These are phyloP conservation scores for Drosophila merina DNA, from an alignment of 2,888 invertebrate species.

Conservation along the genomic window DNA sequence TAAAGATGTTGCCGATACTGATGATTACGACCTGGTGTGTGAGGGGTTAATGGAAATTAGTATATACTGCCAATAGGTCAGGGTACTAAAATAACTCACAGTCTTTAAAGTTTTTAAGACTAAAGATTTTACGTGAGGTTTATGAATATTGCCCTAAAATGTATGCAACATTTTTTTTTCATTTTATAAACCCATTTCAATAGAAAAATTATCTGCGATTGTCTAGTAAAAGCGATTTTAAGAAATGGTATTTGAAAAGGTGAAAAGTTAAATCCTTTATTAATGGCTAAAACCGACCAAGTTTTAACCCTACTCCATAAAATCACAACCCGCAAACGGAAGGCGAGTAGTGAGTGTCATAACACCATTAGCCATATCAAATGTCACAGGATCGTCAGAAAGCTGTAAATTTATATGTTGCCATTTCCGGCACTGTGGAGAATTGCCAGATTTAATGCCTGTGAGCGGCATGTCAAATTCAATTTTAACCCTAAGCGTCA, in stretches of 20 bases:
- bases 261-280: neutral
- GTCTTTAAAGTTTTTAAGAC: neutral
- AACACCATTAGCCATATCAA: slow-evolving; percentile 64
- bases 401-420: slow-evolving; percentile 67
- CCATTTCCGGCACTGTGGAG: slow-evolving; percentile 53
- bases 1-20: slow-evolving; percentile 8
- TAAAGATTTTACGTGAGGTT: neutral
- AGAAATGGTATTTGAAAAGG: neutral
- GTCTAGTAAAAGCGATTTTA: neutral
- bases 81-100: neutral
- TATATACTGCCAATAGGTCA: slow-evolving; percentile 3
- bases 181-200: no score
- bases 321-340: slow-evolving; percentile 7
- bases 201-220: no score
- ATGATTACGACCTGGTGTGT: slow-evolving; percentile 5
- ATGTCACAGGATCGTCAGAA: slow-evolving; percentile 57
- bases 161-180: neutral
- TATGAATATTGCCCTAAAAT: neutral
- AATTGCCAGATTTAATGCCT: slow-evolving; percentile 71
- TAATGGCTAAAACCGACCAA: neutral
- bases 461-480: slow-evolving; percentile 77
- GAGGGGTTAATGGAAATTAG: slow-evolving; percentile 6
- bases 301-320: slow-evolving; percentile 1
- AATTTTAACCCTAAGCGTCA: slow-evolving; percentile 70
- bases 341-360: slow-evolving; percentile 37